A percentile compares a stretch with the other conserved stretches of the same genome.
Conservation (phyloP, 2,888 invertebrate genomes). For the Phania funesta region DNA sequence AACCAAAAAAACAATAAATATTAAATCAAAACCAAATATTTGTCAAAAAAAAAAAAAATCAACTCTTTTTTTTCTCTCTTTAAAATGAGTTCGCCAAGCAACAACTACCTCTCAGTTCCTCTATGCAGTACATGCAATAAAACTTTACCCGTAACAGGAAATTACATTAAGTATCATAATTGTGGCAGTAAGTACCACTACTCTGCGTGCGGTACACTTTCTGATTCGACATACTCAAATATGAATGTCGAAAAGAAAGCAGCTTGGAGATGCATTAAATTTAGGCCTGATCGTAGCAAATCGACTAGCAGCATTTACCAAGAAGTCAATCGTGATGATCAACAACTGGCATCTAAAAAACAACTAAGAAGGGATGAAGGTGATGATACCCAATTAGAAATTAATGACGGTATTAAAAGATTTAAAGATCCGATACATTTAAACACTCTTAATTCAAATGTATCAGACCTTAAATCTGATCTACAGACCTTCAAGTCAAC, state of each 20-base stretch:
- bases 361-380: neutral
- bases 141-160: neutral
- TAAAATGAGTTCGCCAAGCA: no score
- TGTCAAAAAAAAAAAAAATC: no score
- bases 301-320: neutral
- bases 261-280: neutral
- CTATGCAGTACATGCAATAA: neutral
- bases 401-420: neutral
- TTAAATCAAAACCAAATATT: no score
- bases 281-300: neutral
- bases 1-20: no score
- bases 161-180: neutral
- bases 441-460: neutral
- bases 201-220: neutral
- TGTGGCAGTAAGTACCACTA: neutral
- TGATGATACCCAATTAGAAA: neutral
- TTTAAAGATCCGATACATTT: neutral
- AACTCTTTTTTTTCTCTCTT: no score
- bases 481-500: neutral
- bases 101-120: no score
- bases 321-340: neutral
- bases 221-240: neutral
- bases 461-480: neutral
- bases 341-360: neutral
- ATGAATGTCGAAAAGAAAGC: neutral